Evolutionary conservation across 2,797 vertebrate genomes (phyloP).

Genomic region (Syngnathus rostellatus): DNA sequence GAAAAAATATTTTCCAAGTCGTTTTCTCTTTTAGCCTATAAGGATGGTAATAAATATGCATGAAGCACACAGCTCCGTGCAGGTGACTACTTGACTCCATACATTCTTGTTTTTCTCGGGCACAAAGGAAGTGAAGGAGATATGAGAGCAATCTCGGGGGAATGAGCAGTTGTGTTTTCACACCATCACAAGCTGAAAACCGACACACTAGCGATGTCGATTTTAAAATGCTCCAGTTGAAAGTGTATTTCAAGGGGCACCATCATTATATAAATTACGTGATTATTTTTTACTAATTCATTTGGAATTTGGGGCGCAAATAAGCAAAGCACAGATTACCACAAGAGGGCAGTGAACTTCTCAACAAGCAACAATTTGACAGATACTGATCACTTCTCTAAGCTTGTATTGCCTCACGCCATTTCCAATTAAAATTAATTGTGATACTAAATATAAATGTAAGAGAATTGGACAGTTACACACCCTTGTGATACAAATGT

Average conservation of each 20-base stretch:
- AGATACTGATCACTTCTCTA: no score
- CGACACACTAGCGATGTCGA: constrained; percentile 68
- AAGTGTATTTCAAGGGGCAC: constrained; percentile 25
- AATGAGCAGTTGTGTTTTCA: constrained; percentile 46
- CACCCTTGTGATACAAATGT: neutral
- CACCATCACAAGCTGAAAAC: constrained; percentile 51
- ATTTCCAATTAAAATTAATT: no score
- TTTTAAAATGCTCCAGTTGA: constrained; percentile 8
- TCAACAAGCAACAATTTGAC: no score
- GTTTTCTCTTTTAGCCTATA: constrained; percentile 49
- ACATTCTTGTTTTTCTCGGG: constrained; percentile 43
- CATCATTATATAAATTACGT: constrained; percentile 7
- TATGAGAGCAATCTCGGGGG: constrained; percentile 50
- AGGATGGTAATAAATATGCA: constrained; percentile 70
- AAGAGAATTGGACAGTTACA: no score
- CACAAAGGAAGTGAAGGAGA: constrained; percentile 37
- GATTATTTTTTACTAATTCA: constrained; percentile 24
- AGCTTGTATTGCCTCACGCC: no score
- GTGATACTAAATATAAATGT: no score
- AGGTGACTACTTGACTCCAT: constrained; percentile 70
- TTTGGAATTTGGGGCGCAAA: constrained; percentile 22
- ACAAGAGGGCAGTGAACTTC: neutral
- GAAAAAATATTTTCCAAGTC: constrained; percentile 3
- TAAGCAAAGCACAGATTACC: neutral
- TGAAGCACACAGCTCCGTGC: constrained; percentile 54